Percentiles rank a stretch among this genome's conserved stretches.
Conservation (phyloP, 2,113 vertebrate genomes). For the Toxotes jaculatrix region DNA sequence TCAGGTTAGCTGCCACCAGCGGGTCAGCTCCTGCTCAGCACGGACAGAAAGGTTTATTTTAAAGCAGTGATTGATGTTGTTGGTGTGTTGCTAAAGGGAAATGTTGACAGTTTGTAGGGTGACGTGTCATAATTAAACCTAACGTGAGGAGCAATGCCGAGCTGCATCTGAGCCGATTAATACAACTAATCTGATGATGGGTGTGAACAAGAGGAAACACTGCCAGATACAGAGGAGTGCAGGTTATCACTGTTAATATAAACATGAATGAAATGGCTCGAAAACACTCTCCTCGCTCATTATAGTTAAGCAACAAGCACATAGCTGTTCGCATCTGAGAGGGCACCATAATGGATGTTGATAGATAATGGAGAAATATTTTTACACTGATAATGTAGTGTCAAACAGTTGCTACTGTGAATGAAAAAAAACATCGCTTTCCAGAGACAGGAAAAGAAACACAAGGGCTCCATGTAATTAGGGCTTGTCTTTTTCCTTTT, state of each 20-base stretch:
- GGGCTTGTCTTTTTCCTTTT: not conserved
- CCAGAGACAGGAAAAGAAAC: too few species aligned
- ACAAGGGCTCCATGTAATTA: not conserved
- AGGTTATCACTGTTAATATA: not conserved
- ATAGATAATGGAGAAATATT: not conserved
- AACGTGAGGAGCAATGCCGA: constrained; percentile 40
- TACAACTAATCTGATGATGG: constrained; percentile 51
- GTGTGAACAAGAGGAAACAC: constrained; percentile 1
- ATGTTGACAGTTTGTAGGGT: constrained; percentile 15
- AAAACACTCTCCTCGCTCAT: not conserved
- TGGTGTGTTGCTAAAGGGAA: not conserved
- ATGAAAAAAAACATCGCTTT: too few species aligned
- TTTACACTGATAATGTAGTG: too few species aligned
- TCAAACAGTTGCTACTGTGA: not conserved
- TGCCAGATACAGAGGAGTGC: not conserved
- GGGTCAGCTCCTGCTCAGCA: not conserved
- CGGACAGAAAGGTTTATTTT: not conserved
- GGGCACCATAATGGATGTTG: not conserved
- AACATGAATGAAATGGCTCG: not conserved
- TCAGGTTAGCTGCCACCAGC: not conserved
- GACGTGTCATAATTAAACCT: constrained; percentile 67
- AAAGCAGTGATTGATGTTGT: too few species aligned
- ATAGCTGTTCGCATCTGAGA: constrained; percentile 14
- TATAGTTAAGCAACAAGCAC: not conserved
- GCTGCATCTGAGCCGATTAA: constrained; percentile 44